Base-by-base conservation (phyloP, 2,797 vertebrate species). In the Sebastes wilsoni region DNA sequence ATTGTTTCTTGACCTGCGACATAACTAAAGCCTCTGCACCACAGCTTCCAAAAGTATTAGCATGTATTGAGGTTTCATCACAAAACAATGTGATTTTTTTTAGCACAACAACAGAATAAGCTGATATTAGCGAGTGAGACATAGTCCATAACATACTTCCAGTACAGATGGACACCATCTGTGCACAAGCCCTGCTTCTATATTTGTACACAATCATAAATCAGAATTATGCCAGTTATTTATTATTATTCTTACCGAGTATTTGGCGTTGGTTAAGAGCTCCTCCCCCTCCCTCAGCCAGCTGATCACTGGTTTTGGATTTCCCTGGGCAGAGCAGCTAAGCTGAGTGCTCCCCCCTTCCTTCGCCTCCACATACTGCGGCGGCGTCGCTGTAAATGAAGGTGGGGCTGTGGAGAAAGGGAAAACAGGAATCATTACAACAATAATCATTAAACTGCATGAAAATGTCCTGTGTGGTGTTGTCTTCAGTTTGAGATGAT, bases 361-460 rank as follows among this genome's bases (percentile, higher is more conserved):
- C 93, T 99, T 99, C 0, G 97, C 98, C 94, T 99, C 98, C 84
- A 99, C 97, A 91, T 99, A 99, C 89, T 99, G 98, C 5, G 98
- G 97, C 2, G 99, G 98, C 13, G 98, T 99, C 79, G 98, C 96
- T 79, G 97, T 97, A 94, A 99, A 99, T 79, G 97, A 97, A 68
- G 98, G 99, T 81, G 99, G 99, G 85, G 99, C 99, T 99, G 96
- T 5, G 59, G 79, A 88, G 86, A 88, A 80, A 91, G 62, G 8
- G 68, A 79, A 68, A 65, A 56, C 20, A 72, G 12, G 12, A 34
- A 20, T 67, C 22, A 36, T n/a, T n/a, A 12, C 54, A 67, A 28
- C 54, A 62, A 27, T 10, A 12, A 27, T 80, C 28, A 14, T 54
- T 12, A 23, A 23, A 55, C 10, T 42, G 10, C 23, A 66, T 79